phyloP scores from a whole-genome alignment of 92 coral and sea anemone genomes.

The Epizoanthus stellaris region DNA sequence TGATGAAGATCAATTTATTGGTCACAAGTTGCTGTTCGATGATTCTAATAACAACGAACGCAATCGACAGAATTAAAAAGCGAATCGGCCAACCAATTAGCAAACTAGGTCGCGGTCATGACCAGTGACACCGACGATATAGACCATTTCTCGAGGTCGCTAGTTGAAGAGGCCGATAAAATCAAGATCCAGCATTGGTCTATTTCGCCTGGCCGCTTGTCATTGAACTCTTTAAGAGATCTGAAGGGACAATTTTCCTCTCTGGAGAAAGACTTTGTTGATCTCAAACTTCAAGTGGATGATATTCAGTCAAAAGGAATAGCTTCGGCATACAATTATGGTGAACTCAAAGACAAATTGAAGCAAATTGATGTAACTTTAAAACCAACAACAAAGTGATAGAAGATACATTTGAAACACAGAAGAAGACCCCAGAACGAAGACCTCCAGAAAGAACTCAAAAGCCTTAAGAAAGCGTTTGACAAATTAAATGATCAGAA shows the following conservation, averaged over 20 bases:
- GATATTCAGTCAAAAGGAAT: background rate
- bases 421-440: background rate
- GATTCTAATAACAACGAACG: too few relatives aligned
- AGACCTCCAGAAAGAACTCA: background rate
- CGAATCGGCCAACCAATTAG: too few relatives aligned
- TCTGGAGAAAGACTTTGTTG: constrained; percentile 7
- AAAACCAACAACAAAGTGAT: background rate
- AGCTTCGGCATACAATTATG: background rate
- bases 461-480: background rate
- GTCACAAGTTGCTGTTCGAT: too few relatives aligned
- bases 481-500: constrained; percentile 14
- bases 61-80: too few relatives aligned
- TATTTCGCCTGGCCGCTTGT: constrained; percentile 25
- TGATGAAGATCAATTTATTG: too few relatives aligned
- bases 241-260: constrained; percentile 12
- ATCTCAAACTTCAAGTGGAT: constrained; percentile 5
- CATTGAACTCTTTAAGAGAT: background rate
- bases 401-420: background rate
- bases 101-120: too few relatives aligned
- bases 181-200: background rate
- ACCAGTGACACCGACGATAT: too few relatives aligned
- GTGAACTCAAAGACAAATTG: background rate
- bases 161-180: background rate
- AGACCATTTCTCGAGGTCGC: background rate
- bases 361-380: background rate